A percentile compares a stretch with the other conserved stretches of the same genome.
Evolutionary conservation across 1,140 invertebrate species (phyloP).

Genomic region (Battus philenor): DNA sequence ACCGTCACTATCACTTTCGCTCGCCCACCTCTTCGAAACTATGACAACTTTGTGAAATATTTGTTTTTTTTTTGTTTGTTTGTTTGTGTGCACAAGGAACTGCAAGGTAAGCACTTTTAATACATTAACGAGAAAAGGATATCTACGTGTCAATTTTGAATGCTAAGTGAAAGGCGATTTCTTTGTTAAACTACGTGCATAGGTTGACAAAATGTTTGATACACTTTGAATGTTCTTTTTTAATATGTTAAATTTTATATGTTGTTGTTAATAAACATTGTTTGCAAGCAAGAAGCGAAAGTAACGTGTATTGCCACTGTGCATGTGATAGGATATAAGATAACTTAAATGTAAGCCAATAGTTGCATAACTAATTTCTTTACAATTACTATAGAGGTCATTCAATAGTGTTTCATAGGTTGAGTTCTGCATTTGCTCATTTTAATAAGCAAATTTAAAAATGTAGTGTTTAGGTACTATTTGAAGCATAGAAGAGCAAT

Average conservation of each 20-base stretch:
- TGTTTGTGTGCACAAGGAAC: no score
- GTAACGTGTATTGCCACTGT: no score
- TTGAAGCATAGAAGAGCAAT: no score
- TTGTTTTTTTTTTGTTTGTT: no score
- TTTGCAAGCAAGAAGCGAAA: neutral
- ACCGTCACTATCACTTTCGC: conserved; percentile 62
- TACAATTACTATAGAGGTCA: conserved; percentile 9
- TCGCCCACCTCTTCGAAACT: conserved; percentile 36
- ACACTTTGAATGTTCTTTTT: conserved; percentile 19
- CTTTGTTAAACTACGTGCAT: conserved; percentile 59
- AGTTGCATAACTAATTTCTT: conserved; percentile 8
- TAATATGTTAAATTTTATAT: neutral
- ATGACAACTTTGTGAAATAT: conserved; percentile 58
- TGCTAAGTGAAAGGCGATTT: conserved; percentile 70
- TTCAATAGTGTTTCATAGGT: conserved; percentile 1
- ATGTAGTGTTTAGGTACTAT: no score
- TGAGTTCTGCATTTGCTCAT: neutral
- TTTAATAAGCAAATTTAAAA: no score
- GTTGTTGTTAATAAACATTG: neutral
- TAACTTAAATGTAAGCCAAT: neutral
- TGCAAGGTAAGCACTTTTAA: conserved; percentile 50
- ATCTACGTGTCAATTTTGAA: conserved; percentile 67
- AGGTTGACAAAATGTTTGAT: conserved; percentile 27
- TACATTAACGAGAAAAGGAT: conserved; percentile 47
- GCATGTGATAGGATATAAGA: no score